phyloP scores from a whole-genome alignment of 2,888 invertebrate species.

The Callosobruchus maculatus region DNA sequence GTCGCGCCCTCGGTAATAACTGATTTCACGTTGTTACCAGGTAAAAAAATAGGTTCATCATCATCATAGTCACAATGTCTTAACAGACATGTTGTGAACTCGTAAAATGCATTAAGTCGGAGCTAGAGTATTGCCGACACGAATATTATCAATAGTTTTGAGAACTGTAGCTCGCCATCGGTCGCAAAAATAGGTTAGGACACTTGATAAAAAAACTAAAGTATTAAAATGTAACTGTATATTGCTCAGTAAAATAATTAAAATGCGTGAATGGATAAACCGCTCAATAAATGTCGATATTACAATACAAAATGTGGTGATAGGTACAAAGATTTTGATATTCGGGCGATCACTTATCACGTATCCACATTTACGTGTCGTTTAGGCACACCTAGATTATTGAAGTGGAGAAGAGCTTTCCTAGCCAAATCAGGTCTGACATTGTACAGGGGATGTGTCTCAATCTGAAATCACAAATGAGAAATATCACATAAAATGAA shows the following conservation, averaged over 20 bases:
- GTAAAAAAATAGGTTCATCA: no score
- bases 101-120: no score
- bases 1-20: no score
- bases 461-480: slow-evolving; percentile 48
- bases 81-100: no score
- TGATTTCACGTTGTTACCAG: no score
- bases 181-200: not conserved
- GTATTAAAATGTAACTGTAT: not conserved
- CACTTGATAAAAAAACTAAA: not conserved
- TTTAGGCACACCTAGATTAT: slow-evolving; percentile 23
- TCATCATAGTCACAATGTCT: no score
- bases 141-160: no score
- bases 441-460: slow-evolving; percentile 81
- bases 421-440: slow-evolving; percentile 65
- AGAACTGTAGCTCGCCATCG: not conserved
- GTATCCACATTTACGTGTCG: slow-evolving; percentile 8
- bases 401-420: slow-evolving; percentile 52
- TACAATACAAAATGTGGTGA: not conserved
- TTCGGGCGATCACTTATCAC: slow-evolving; percentile 9
- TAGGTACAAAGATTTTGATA: not conserved
- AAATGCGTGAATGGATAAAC: not conserved
- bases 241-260: not conserved
- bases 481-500: no score
- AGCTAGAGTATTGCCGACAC: no score
- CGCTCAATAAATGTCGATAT: not conserved